A percentile compares a stretch with the other conserved stretches of the same genome.
phyloP scores from a whole-genome alignment of 2,888 invertebrate genomes.

The Tortricodes alternella region DNA sequence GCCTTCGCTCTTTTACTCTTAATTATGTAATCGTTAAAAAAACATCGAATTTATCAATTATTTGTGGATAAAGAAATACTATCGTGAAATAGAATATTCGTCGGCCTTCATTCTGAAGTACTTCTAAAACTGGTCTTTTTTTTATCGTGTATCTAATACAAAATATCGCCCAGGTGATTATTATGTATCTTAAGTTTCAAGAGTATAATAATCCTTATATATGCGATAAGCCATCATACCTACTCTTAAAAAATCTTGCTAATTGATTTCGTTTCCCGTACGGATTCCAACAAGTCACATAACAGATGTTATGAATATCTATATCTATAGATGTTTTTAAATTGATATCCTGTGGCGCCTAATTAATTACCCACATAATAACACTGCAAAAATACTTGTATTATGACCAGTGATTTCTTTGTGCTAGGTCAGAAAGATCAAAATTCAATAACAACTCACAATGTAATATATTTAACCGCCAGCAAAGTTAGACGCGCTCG shows the following conservation, averaged over 20 bases:
- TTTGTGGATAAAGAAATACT: too few species aligned
- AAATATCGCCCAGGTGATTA: too few species aligned
- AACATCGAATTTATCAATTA: too few species aligned
- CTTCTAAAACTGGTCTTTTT: too few species aligned
- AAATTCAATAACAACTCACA: constrained; percentile 5
- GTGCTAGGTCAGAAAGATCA: constrained; percentile 15
- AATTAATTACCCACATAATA: constrained; percentile 49
- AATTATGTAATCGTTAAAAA: too few species aligned
- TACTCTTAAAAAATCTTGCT: constrained; percentile 2
- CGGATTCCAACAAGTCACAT: too few species aligned
- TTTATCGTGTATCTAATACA: too few species aligned
- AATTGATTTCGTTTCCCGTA: constrained; percentile 14
- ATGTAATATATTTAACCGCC: constrained; percentile 10
- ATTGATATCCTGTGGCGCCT: constrained; percentile 53
- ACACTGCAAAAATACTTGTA: constrained; percentile 24
- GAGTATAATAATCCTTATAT: not conserved
- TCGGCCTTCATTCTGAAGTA: too few species aligned
- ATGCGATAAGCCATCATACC: constrained; percentile 5
- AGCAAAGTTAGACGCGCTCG: constrained; percentile 1
- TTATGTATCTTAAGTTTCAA: not conserved
- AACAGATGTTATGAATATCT: constrained; percentile 3
- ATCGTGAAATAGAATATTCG: too few species aligned
- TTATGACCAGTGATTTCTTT: constrained; percentile 15
- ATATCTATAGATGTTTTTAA: constrained; percentile 39
- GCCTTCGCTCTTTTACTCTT: too few species aligned